These are phyloP conservation scores for Cyanoramphus novaezelandiae DNA, from an alignment of 2,113 vertebrate genomes.

Conservation along the genomic window DNA sequence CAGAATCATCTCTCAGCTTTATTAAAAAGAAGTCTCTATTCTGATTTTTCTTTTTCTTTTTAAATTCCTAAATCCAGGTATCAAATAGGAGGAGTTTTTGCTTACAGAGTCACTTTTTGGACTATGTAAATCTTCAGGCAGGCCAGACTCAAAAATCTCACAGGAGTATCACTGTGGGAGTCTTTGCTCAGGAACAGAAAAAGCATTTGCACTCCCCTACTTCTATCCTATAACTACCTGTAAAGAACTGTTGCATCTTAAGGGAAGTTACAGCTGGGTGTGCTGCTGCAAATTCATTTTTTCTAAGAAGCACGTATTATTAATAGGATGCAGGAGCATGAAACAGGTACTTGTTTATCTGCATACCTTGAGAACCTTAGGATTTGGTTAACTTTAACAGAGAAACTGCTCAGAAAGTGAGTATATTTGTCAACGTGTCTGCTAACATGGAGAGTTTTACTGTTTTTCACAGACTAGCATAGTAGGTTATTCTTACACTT, in stretches of 20 bases:
- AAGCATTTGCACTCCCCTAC: neutral
- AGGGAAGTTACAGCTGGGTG: neutral
- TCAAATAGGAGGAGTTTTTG: neutral
- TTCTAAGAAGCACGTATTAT: neutral
- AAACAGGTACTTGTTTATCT: neutral
- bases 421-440: neutral
- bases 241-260: neutral
- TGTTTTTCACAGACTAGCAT: neutral
- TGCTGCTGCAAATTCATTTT: neutral
- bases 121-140: neutral
- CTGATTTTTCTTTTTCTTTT: neutral
- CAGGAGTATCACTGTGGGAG: neutral
- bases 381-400: neutral
- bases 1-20: neutral
- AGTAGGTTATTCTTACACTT: neutral
- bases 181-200: neutral
- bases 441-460: neutral
- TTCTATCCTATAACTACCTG: neutral
- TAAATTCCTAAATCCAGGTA: neutral
- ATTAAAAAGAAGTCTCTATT: neutral
- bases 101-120: neutral
- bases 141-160: neutral
- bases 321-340: neutral
- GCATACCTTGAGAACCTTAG: neutral
- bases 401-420: neutral